A percentile compares a stretch with the other conserved stretches of the same genome.
phyloP scores from a whole-genome alignment of 2,888 invertebrate genomes.

The Himalopsyche japonica region DNA sequence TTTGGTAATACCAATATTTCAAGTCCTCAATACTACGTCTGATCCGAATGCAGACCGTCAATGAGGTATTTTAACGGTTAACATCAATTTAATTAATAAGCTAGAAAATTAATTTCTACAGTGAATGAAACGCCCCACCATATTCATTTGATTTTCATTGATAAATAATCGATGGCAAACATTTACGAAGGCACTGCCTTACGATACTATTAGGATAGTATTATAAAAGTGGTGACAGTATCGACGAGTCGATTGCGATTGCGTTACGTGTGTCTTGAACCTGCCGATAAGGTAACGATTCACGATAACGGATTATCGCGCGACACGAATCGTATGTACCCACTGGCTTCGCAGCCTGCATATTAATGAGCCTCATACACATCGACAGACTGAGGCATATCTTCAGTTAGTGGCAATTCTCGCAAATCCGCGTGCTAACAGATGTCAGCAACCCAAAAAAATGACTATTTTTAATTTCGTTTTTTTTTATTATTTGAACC shows the following conservation, averaged over 20 bases:
- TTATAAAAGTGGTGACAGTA: not conserved
- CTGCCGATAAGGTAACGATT: not conserved
- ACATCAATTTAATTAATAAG: too few species aligned
- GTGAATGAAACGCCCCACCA: not conserved
- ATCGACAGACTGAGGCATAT: not conserved
- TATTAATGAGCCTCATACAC: not conserved
- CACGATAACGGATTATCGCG: not conserved
- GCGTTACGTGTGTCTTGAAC: not conserved
- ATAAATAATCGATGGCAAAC: not conserved
- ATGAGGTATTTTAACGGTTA: too few species aligned
- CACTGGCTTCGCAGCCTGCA: not conserved
- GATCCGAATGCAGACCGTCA: too few species aligned
- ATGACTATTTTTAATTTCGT: too few species aligned
- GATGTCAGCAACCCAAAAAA: not conserved
- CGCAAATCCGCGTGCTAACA: not conserved
- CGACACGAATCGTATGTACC: not conserved
- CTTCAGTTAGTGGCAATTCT: not conserved
- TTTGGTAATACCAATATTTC: too few species aligned
- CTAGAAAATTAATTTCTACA: too few species aligned
- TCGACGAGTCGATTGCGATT: not conserved
- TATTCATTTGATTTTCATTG: not conserved
- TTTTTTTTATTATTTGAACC: too few species aligned
- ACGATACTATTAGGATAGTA: not conserved
- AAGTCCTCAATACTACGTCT: too few species aligned
- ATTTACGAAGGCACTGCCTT: not conserved